These are phyloP conservation scores for Leptonema lineaticorne DNA, from an alignment of 1,140 invertebrate species.

Conservation along the genomic window DNA sequence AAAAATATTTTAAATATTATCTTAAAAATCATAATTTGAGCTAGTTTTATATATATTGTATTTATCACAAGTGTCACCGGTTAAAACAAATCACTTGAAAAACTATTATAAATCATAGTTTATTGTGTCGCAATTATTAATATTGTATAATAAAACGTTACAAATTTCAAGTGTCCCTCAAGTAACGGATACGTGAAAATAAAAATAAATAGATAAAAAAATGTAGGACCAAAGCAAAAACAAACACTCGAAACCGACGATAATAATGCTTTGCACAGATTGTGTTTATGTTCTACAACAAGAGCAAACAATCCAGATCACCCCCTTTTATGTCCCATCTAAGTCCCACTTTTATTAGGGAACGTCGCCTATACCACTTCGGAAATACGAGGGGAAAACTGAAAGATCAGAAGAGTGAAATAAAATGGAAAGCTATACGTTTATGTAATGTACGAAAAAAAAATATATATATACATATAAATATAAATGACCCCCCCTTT, in stretches of 20 bases:
- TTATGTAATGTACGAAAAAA: background rate
- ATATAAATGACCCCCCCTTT: background rate
- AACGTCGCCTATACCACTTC: too few relatives aligned
- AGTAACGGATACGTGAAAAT: too few relatives aligned
- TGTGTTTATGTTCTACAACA: constrained; percentile 28
- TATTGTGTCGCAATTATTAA: too few relatives aligned
- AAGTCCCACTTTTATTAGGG: constrained; percentile 22
- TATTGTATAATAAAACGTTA: too few relatives aligned
- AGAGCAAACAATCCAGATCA: constrained; percentile 30
- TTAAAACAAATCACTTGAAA: background rate
- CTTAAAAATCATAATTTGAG: too few relatives aligned
- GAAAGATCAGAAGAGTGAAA: background rate
- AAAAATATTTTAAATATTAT: too few relatives aligned
- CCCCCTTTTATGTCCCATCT: constrained; percentile 26
- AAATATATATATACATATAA: background rate
- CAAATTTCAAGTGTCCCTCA: background rate
- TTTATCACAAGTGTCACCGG: too few relatives aligned
- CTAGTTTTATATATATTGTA: too few relatives aligned
- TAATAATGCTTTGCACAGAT: constrained; percentile 27
- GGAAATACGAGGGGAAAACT: background rate
- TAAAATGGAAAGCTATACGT: background rate
- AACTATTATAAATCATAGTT: background rate
- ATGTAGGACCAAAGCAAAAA: constrained; percentile 1
- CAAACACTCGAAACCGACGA: constrained; percentile 30
- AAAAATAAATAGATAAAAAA: too few relatives aligned